These are phyloP conservation scores for Tamias sibiricus DNA, from an alignment of 2,113 vertebrate species.

Conservation along the genomic window DNA sequence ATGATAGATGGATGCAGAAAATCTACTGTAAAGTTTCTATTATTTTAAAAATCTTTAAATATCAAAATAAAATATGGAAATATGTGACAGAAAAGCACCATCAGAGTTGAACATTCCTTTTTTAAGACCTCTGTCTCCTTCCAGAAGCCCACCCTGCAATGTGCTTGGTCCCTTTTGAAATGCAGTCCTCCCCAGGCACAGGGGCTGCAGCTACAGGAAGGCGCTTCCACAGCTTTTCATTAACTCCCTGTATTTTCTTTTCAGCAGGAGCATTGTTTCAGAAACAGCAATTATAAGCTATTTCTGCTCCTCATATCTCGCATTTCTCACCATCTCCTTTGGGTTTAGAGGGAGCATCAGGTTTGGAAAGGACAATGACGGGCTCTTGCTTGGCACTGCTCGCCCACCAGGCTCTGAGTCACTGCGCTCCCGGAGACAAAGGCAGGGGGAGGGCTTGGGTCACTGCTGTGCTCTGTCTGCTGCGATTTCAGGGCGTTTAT, in stretches of 20 bases:
- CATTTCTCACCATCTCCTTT: not conserved
- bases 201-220: not conserved
- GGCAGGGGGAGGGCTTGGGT: accelerated
- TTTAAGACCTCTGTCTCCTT: accelerated
- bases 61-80: not conserved
- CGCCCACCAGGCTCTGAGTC: not conserved
- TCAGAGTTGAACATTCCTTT: not conserved
- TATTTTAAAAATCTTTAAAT: not conserved
- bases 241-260: conserved; percentile 44
- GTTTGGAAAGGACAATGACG: conserved; percentile 3
- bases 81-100: accelerated
- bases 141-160: not conserved
- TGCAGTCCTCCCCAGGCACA: not conserved
- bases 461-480: accelerated
- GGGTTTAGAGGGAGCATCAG: not conserved
- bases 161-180: not conserved
- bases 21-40: not conserved
- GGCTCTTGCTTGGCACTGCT: not conserved
- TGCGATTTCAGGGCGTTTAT: not conserved
- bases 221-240: not conserved
- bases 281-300: conserved; percentile 51
- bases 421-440: not conserved
- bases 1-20: not conserved
- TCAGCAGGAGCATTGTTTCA: conserved; percentile 24
- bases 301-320: not conserved